Evolutionary conservation across 2,797 vertebrate species (phyloP).

Genomic region (Galaxias olidus): DNA sequence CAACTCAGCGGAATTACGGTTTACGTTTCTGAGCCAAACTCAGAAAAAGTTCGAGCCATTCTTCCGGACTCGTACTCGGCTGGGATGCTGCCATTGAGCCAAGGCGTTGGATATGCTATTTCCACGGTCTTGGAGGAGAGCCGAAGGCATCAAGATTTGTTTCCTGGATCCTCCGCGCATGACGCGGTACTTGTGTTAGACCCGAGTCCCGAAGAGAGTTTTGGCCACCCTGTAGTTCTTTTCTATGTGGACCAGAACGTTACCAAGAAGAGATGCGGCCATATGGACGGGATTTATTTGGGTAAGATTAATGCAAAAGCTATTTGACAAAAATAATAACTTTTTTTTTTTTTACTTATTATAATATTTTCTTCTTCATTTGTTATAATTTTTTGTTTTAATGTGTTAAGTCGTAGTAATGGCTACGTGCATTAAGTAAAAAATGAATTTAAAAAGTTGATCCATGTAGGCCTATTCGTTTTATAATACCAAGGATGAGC

Average conservation of each 20-base stretch:
- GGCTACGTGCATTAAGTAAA: too few relatives aligned
- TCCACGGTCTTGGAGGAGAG: constrained; percentile 45
- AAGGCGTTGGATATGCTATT: constrained; percentile 32
- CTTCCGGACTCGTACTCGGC: constrained; percentile 74
- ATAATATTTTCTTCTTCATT: too few relatives aligned
- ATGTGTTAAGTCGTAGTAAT: too few relatives aligned
- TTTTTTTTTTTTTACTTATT: too few relatives aligned
- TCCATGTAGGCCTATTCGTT: too few relatives aligned
- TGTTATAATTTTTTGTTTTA: too few relatives aligned
- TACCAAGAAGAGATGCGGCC: constrained; percentile 78
- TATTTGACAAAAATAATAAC: too few relatives aligned
- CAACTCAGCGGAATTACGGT: constrained; percentile 71
- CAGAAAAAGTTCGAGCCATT: constrained; percentile 76
- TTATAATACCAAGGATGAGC: too few relatives aligned
- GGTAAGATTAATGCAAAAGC: constrained; percentile 60
- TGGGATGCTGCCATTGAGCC: constrained; percentile 51
- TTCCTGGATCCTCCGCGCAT: constrained; percentile 59
- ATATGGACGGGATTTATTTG: constrained; percentile 76
- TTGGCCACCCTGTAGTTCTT: constrained; percentile 79
- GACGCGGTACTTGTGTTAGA: constrained; percentile 79
- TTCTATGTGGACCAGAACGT: constrained; percentile 80
- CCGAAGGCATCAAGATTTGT: constrained; percentile 52
- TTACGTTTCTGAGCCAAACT: constrained; percentile 67
- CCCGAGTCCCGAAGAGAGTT: constrained; percentile 78
- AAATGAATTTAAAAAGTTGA: too few relatives aligned